These are phyloP conservation scores for Lytechinus variegatus DNA, from an alignment of 35 echinoderm and acorn worm genomes.

Conservation along the genomic window DNA sequence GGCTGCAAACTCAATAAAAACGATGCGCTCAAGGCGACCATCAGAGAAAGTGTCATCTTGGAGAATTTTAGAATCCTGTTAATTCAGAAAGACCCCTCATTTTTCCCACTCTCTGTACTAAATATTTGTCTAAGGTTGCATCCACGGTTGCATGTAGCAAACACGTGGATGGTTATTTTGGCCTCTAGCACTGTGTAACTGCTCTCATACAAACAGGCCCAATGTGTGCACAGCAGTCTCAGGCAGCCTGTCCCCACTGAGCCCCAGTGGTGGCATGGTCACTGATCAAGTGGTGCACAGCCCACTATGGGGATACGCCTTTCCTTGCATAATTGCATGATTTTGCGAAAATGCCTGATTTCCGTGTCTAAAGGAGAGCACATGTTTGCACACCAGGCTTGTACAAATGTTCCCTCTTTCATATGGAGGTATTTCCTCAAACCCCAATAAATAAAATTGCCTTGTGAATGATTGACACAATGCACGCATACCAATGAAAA, in stretches of 20 bases:
- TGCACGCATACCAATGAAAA: not conserved
- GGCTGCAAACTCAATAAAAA: not conserved
- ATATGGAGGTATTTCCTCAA: not conserved
- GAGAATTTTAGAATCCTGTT: not conserved
- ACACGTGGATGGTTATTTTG: not conserved
- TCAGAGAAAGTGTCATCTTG: not conserved
- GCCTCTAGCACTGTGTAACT: not conserved
- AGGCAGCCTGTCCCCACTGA: not conserved
- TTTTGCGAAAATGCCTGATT: not conserved
- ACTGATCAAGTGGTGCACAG: not conserved
- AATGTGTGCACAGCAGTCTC: not conserved
- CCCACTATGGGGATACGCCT: not conserved
- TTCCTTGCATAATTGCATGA: not conserved
- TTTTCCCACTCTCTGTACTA: not conserved
- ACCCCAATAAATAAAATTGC: not conserved
- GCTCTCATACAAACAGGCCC: not conserved
- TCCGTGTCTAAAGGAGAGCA: not conserved
- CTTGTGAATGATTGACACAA: not conserved
- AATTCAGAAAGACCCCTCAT: not conserved
- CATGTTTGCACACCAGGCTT: not conserved
- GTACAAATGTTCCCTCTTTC: slow-evolving; percentile 9
- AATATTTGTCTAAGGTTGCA: not conserved
- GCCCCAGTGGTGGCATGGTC: not conserved
- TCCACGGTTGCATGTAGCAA: not conserved
- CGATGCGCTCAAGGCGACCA: not conserved